Conservation (phyloP, 2,888 invertebrate species). For the Blera fallax region DNA sequence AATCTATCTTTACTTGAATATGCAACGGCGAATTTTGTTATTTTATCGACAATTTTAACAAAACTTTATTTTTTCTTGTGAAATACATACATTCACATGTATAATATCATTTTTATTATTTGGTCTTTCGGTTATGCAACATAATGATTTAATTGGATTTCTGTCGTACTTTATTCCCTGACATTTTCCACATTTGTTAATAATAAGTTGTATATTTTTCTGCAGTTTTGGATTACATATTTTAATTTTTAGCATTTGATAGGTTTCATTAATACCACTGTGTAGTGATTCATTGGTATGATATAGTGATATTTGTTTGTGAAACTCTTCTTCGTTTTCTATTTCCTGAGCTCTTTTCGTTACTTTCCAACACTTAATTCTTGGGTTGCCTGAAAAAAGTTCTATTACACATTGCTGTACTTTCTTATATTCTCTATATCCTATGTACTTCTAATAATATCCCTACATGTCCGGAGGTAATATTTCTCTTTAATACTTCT, state of each 20-base stretch:
- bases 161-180: neutral
- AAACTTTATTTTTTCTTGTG: too few species aligned
- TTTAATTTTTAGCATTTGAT: slow-evolving; percentile 50
- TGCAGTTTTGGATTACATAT: slow-evolving; percentile 56
- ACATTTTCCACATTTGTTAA: slow-evolving; percentile 29
- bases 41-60: too few species aligned
- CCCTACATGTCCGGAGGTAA: slow-evolving; percentile 8
- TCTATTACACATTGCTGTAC: slow-evolving; percentile 44
- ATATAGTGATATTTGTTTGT: slow-evolving; percentile 52
- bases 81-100: neutral
- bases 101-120: neutral
- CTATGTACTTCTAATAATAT: too few species aligned
- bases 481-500: slow-evolving; percentile 38
- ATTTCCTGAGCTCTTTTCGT: slow-evolving; percentile 38
- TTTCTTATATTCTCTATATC: slow-evolving; percentile 39
- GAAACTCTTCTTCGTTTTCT: slow-evolving; percentile 39
- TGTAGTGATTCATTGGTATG: slow-evolving; percentile 61
- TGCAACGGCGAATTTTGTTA: too few species aligned
- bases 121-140: neutral
- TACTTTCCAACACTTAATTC: slow-evolving; percentile 31
- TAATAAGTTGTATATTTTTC: slow-evolving; percentile 51
- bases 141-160: neutral
- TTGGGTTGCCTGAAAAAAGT: slow-evolving; percentile 29
- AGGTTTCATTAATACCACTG: slow-evolving; percentile 53
- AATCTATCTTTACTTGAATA: too few species aligned